Base-by-base conservation (phyloP, 1,140 invertebrate genomes). In the Halyomorpha halys region DNA sequence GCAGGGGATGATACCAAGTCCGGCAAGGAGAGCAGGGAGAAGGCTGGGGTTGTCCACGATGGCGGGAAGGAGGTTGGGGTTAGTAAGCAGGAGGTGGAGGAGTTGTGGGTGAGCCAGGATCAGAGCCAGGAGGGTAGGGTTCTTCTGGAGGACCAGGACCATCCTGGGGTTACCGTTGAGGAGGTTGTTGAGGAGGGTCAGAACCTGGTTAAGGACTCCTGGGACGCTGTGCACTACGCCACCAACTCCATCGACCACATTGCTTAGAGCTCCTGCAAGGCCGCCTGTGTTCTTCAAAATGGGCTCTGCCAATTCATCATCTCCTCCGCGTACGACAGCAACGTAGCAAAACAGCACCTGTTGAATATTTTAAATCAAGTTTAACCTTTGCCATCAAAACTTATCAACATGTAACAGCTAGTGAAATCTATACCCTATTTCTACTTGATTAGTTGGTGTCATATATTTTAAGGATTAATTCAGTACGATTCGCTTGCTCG, bases 31-130 rank as follows among this genome's bases (percentile, higher is more conserved):
- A 4, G 23, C 23, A 13, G 53, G 23, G 19, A 56, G 23, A 3
- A 56, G 53, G 53, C 53, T 23, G 1, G 53, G 53, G 53, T 56
- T 56, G 53, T 56, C 53, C 53, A 56, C 14, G 53, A 56, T 56
- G 23, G 53, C 53, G 6, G 53, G 53, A 21, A 56, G 53, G 19
- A 56, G 53, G 19, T 56, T 21, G 4, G 53, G 53, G 23, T 56
- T 56, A n/a, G 53, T n/a, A 8, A 56, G 23, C 3, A 56, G 23
- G 19, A 56, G 53, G 53, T 56, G 18, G 4, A 56, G 23, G 53
- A 56, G 53, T 19, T 23, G 14, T 15, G 53, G 53, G 53, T 56
- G 18, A 5, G 53, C 19, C 19, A 56, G 53, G 19, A 56, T 23
- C 1, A 56, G 53, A 2, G 53, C 53, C 6, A 56, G 18, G 4